Percentiles rank a stretch among this genome's conserved stretches.
Evolutionary conservation across 64 coral and sea anemone genomes (phyloP).

Genomic region (Actinia equina): DNA sequence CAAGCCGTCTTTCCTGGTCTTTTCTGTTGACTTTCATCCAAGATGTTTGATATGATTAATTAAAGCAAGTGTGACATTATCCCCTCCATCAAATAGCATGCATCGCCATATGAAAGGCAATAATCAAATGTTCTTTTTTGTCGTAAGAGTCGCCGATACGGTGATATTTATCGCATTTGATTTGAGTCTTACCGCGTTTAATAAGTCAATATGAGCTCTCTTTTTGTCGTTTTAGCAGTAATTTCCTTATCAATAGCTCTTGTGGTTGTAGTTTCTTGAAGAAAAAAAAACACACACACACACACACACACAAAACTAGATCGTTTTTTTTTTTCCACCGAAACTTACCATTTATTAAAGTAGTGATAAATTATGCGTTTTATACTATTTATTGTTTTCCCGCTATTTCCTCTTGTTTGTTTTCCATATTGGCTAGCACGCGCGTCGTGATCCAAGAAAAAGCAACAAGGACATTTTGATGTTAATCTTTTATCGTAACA

Average conservation of each 20-base stretch:
- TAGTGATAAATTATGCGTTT: too few species aligned
- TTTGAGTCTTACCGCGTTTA: not conserved
- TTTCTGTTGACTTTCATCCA: not conserved
- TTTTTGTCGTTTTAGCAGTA: not conserved
- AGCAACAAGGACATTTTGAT: not conserved
- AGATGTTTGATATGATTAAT: not conserved
- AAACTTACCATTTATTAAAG: not conserved
- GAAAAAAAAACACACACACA: too few species aligned
- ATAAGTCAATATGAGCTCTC: not conserved
- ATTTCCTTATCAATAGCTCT: not conserved
- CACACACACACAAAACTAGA: not conserved
- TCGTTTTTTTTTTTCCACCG: not conserved
- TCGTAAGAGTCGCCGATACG: not conserved
- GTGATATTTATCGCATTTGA: not conserved
- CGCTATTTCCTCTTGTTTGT: constrained; percentile 1
- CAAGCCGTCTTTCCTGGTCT: not conserved
- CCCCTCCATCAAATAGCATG: not conserved
- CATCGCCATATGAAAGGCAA: not conserved
- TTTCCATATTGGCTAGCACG: not conserved
- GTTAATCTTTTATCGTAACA: not conserved
- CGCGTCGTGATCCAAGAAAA: not conserved
- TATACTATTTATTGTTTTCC: not conserved
- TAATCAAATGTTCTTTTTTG: not conserved
- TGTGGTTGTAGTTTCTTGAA: not conserved
- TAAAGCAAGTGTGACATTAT: not conserved